Evolutionary conservation across 2,888 invertebrate species (phyloP), one percentile per base, ranked within the genome.

Genomic region (Agriopis marginaria): DNA sequence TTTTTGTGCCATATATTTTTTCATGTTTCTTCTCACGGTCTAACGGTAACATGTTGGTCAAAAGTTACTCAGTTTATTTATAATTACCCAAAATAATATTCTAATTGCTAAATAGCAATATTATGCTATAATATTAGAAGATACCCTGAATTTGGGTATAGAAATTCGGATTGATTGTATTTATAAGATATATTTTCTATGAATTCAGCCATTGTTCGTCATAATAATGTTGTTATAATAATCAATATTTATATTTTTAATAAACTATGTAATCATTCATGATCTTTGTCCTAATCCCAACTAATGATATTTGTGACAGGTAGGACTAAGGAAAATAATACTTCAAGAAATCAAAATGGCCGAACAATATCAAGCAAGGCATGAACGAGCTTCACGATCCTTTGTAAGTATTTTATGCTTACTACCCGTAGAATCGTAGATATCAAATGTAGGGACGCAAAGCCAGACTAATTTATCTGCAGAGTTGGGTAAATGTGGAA

Each of bases 231-330:
- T 73, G 72, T 79, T 82, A 76, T 74, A 75, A 71, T 73, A 75
- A 76, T 79, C 75, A 78, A 79, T 78, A 77, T 79, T 78, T 80
- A 72, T 80, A 80, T 81, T 82, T 82, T 79, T 75, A 86, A 82
- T 85, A 85, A 85, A 82, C 74, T 81, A 80, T 81, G 68, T 75
- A 75, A 77, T 78, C 69, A 63, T 60, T 70, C 10, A 68, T 56
- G 47, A 72, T 68, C 68, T 70, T 74, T 79, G 6, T 32, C 64
- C 42, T 55, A 44, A 62, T 42, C 42, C 49, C 10, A 17, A 7
- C 14, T 40, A 42, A 55, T 55, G 1, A 32, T 63, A 54, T 63
- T 63, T 50, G 23, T 63, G 17, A n/a, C 42, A 63, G 53, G 63
- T 3, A 8, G 7, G 7, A 58, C 45, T 47, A 42, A 17, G 42